These are phyloP conservation scores for Amblyornis subalaris DNA, from an alignment of 2,113 vertebrate genomes.

Conservation along the genomic window DNA sequence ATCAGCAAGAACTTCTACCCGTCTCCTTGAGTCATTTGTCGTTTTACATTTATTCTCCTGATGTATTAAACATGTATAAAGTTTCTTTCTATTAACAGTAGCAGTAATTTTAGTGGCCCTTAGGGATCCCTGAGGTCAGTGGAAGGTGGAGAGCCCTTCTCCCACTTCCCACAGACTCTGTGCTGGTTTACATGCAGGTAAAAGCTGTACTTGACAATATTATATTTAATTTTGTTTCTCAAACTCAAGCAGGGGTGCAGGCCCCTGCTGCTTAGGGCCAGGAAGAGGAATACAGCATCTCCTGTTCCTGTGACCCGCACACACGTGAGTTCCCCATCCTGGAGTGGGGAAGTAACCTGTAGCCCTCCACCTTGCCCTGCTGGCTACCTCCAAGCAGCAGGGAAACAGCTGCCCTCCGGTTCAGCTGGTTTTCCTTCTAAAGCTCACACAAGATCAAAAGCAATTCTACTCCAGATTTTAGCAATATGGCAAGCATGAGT, in stretches of 20 bases:
- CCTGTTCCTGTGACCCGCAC: rapidly evolving
- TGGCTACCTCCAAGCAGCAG: neutral
- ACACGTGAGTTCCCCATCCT: rapidly evolving
- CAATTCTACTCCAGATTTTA: neutral
- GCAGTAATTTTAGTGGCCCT: neutral
- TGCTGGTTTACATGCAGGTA: neutral
- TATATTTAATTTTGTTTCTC: neutral
- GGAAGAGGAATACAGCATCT: neutral
- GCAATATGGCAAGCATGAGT: neutral
- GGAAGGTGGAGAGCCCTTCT: neutral
- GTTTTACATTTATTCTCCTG: neutral
- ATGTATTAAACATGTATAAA: neutral
- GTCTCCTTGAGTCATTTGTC: neutral
- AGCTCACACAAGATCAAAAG: neutral
- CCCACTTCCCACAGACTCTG: neutral
- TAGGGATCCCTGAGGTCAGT: neutral
- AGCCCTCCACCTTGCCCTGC: neutral
- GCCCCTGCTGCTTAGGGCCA: neutral
- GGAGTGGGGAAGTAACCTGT: rapidly evolving
- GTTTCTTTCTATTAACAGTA: neutral
- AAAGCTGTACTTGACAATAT: neutral
- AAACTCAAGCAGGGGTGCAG: neutral
- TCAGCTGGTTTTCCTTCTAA: neutral
- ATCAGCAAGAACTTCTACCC: neutral
- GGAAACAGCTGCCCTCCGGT: neutral